A percentile compares a stretch with the other conserved stretches of the same genome.
These are phyloP conservation scores for Anser cygnoides DNA, from an alignment of 2,113 vertebrate species.

Conservation along the genomic window DNA sequence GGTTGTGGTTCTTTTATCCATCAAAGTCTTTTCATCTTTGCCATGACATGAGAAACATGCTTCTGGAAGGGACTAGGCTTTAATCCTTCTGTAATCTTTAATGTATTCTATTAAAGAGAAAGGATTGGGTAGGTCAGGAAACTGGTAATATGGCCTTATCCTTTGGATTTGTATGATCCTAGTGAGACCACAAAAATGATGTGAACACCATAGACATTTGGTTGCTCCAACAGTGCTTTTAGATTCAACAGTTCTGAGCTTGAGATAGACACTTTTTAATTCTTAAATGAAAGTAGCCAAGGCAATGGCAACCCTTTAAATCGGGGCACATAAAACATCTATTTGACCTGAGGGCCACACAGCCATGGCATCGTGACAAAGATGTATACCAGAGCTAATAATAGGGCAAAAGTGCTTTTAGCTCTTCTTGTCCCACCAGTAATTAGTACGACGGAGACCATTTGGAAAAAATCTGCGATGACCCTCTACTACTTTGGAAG, in stretches of 20 bases:
- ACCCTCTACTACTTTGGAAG: neutral
- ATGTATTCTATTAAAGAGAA: neutral
- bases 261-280: neutral
- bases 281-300: fast-evolving
- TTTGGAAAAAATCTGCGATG: fast-evolving
- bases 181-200: neutral
- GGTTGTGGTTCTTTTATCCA: neutral
- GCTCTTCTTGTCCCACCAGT: neutral
- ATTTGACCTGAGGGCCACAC: fast-evolving
- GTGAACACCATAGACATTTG: fast-evolving
- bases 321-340: neutral
- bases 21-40: neutral
- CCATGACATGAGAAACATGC: neutral
- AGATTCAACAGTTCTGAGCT: neutral
- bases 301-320: neutral
- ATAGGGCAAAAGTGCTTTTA: neutral
- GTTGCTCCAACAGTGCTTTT: neutral
- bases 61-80: neutral
- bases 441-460: fast-evolving
- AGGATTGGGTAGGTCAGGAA: neutral
- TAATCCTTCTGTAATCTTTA: neutral
- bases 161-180: neutral
- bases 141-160: fast-evolving
- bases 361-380: fast-evolving
- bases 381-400: fast-evolving